Base-by-base conservation (phyloP, 2,888 invertebrate genomes). In the Brenthis daphne region DNA sequence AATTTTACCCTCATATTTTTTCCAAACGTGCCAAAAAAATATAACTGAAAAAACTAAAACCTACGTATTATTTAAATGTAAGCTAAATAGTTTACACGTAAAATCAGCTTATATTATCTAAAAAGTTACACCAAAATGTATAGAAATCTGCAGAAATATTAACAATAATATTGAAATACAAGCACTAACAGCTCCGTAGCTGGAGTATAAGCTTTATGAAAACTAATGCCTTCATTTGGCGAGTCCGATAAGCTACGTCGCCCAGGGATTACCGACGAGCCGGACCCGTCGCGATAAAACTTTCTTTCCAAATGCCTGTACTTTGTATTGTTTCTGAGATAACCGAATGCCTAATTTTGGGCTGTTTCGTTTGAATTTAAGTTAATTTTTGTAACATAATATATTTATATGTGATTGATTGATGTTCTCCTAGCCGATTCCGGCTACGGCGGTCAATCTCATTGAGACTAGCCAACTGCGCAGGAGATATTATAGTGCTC, bases 191-290 rank as follows among this genome's bases (percentile, higher is more conserved):
- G 13, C 54, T 65, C 50, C 54, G 64, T 54, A 68, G 67, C 33
- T 81, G 81, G 87, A 87, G 87, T 88, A 87, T 89, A 84, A 77
- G 90, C 87, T 90, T 91, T 90, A 91, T 90, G 90, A 90, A 90
- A 90, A 91, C 91, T 90, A 91, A 91, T 91, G 90, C 90, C 89
- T 91, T 90, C 89, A 90, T 91, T 90, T 90, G 89, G 87, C 86
- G 85, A 83, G 82, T 72, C 83, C 87, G 89, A 91, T 91, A 91
- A 91, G 90, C 90, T 83, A 86, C 86, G 90, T 87, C 89, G 83
- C 85, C 87, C 88, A 87, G 84, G 90, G 89, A 89, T 90, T 90
- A 90, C 85, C 84, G 79, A 61, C 68, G 65, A 78, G 77, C 75
- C 79, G 78, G 81, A 78, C 80, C 81, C 79, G 77, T 76, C 70